A percentile compares a stretch with the other conserved stretches of the same genome.
Conservation (phyloP, 2,797 vertebrate species). For the Mastacembelus armatus region DNA sequence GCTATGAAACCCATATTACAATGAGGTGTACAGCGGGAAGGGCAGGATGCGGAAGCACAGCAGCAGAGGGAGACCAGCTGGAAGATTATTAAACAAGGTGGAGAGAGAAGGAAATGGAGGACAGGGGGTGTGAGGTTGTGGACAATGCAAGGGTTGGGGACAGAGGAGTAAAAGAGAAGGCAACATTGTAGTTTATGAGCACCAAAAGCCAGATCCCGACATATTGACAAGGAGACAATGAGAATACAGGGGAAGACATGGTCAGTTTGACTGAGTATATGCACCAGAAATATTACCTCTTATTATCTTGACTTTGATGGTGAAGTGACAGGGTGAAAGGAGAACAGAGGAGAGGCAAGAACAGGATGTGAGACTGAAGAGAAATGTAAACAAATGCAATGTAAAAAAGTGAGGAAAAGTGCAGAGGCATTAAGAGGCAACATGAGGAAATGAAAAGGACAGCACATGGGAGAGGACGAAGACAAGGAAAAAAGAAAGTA, state of each 20-base stretch:
- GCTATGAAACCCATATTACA: slow-evolving; percentile 54
- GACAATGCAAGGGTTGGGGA: neutral
- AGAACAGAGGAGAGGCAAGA: slow-evolving; percentile 3
- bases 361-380: slow-evolving; percentile 9
- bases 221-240: slow-evolving; percentile 1
- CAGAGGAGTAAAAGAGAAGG: neutral
- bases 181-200: slow-evolving; percentile 12
- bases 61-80: neutral
- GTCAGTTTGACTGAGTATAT: neutral
- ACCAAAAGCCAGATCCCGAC: slow-evolving; percentile 2
- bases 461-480: neutral
- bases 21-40: slow-evolving; percentile 21
- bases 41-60: slow-evolving; percentile 9
- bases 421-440: neutral
- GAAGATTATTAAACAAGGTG: slow-evolving; percentile 10
- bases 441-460: neutral
- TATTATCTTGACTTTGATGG: slow-evolving; percentile 35
- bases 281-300: slow-evolving; percentile 29
- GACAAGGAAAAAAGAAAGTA: slow-evolving; percentile 1
- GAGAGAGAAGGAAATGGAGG: slow-evolving; percentile 10
- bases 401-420: neutral
- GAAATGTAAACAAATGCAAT: neutral
- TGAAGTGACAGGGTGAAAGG: slow-evolving; percentile 7
- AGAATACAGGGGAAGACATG: slow-evolving; percentile 5
- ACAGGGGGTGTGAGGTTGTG: slow-evolving; percentile 10